phyloP scores from a whole-genome alignment of 1,140 invertebrate genomes.

The Apocrypta bakeri region DNA sequence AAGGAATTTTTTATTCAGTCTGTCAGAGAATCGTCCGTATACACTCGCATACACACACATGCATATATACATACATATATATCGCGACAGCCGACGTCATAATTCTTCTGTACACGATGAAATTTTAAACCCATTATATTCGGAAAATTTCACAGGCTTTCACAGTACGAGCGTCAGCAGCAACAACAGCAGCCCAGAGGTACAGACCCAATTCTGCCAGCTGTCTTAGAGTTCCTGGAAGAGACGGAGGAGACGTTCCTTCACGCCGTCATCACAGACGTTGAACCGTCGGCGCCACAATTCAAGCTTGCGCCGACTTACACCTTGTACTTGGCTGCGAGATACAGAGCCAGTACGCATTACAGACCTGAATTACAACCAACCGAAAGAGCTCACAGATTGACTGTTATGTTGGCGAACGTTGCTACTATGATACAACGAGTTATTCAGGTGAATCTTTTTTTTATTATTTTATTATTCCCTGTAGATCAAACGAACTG shows the following conservation, averaged over 20 bases:
- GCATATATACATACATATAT: no score
- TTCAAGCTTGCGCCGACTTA: slow-evolving; percentile 96
- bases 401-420: slow-evolving; percentile 91
- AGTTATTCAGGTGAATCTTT: slow-evolving; percentile 81
- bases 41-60: no score
- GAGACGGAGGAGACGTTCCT: slow-evolving; percentile 95
- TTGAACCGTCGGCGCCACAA: slow-evolving; percentile 88
- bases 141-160: slow-evolving; percentile 64
- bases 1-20: no score
- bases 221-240: slow-evolving; percentile 95
- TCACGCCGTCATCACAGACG: slow-evolving; percentile 88
- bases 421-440: slow-evolving; percentile 90
- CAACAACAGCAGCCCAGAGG: slow-evolving; percentile 77
- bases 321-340: slow-evolving; percentile 93
- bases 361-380: slow-evolving; percentile 94
- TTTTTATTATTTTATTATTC: no score
- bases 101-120: neutral
- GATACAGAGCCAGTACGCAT: slow-evolving; percentile 93
- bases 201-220: slow-evolving; percentile 93
- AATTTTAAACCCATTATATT: slow-evolving; percentile 20
- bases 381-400: slow-evolving; percentile 90
- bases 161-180: slow-evolving; percentile 75
- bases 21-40: no score
- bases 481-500: no score
- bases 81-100: neutral